Evolutionary conservation across 1,140 invertebrate genomes (phyloP), one percentile per base, ranked within the genome.

Genomic region (Theocolax elegans): DNA sequence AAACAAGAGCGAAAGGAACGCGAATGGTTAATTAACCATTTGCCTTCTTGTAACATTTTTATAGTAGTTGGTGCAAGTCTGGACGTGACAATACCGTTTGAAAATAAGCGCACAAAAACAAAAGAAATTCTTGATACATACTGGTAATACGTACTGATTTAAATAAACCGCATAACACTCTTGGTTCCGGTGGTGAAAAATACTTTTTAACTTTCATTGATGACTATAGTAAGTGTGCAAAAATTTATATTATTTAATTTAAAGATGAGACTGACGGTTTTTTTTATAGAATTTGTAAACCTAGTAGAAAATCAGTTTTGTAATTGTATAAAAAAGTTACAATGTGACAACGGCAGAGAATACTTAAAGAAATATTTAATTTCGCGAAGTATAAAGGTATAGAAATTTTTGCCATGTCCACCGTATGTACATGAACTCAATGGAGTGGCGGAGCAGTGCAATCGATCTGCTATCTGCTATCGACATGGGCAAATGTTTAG

Each of bases 401-500:
- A 44, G 15, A 60, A 44, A 17, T n/a, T 66, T 44, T 35, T 21
- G 35, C 17, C 67, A 19, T 74, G 64, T 62, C 70, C 67, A n/a
- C n/a, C n/a, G n/a, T n/a, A n/a, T n/a, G n/a, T n/a, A n/a, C n/a
- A n/a, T n/a, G n/a, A n/a, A n/a, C 59, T 74, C 9, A 67, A 66
- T 25, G 72, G 71, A 21, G 56, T 38, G 1, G 67, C 75, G 0
- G 71, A 75, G 58, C 60, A 71, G 21, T 75, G 66, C 54, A 75
- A 75, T 56, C 51, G 71, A n/a, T n/a, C n/a, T n/a, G n/a, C n/a
- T n/a, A 19, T 53, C 74, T 0, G 53, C 72, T 4, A 75, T 75
- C 72, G 35, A 75, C n/a, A 66, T 56, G 15, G 66, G 69, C 2
- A 46, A 72, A 49, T 75, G 69, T 74, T 71, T 78, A 62, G n/a